Base-by-base conservation (phyloP, 2,888 invertebrate genomes). In the Anagyrus pseudococci region DNA sequence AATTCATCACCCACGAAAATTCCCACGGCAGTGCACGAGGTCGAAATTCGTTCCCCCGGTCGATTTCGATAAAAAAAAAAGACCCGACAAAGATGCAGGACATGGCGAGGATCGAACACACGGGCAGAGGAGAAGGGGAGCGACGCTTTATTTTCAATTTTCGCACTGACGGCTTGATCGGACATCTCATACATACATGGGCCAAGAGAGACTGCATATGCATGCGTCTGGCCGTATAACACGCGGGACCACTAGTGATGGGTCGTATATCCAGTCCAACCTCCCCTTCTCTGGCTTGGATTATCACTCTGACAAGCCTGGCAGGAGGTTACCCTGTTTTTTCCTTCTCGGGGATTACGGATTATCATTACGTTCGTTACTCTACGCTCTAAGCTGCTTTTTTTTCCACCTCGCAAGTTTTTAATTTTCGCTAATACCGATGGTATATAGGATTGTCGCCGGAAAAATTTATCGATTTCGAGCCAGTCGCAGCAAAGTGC, bases 341-440 rank as follows among this genome's bases (percentile, higher is more conserved):
- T 59, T 59, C n/a, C n/a, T n/a, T n/a, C n/a, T n/a, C n/a, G n/a
- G n/a, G 59, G 53, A 53, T 59, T 59, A 47, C 59, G 40, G 23
- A 40, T 26, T 44, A 25, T 15, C 23, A 25, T 10, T 25, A 20
- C 17, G 6, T 15, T 17, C 25, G 19, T 19, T 13, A n/a, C 19
- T 20, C 33, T 7, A 4, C 20, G 15, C 26, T 10, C 54, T 7
- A 6, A 17, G 37, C 13, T n/a, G 43, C 15, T 4, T 41, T 41
- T 41, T 41, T 41, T 41, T n/a, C 33, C 33, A 13, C 13, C 8
- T 33, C 26, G 56, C n/a, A 50, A 33, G 58, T 33, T 52, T 50
- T 58, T 52, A 58, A 58, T 58, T 58, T 52, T 58, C 44, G 2
- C 33, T 43, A 46, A 58, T 52, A 44, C n/a, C n/a, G n/a, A n/a